These are phyloP conservation scores for Operophtera brumata DNA, from an alignment of 2,888 invertebrate species.

Conservation along the genomic window DNA sequence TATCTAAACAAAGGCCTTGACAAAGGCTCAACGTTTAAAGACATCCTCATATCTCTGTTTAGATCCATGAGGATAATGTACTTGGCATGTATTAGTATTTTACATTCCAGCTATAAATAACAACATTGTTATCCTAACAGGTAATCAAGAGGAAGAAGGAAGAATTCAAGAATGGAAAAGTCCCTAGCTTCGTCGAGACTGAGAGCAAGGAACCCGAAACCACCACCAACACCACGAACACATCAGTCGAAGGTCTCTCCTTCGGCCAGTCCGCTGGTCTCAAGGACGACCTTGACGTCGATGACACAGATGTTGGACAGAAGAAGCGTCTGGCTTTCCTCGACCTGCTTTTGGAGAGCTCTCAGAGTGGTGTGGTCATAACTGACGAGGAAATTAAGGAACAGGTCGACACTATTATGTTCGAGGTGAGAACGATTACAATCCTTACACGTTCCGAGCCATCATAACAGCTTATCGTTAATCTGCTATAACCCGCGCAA, in stretches of 20 bases:
- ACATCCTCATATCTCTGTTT: too few species aligned
- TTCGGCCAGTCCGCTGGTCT: conserved; percentile 87
- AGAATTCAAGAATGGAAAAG: conserved; percentile 84
- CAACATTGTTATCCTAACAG: too few species aligned
- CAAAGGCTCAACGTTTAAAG: too few species aligned
- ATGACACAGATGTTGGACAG: conserved; percentile 88
- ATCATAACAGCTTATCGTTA: too few species aligned
- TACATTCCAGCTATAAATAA: too few species aligned
- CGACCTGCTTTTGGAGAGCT: conserved; percentile 90
- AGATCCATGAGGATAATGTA: too few species aligned
- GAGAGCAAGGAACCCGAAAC: conserved; percentile 44
- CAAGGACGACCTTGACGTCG: conserved; percentile 90
- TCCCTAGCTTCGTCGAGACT: conserved; percentile 58
- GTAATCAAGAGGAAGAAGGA: conserved; percentile 88
- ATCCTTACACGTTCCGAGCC: conserved; percentile 5
- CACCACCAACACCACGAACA: conserved; percentile 53
- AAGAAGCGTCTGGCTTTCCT: conserved; percentile 93
- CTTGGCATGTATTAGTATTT: too few species aligned
- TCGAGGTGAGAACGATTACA: conserved; percentile 81
- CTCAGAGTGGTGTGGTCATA: conserved; percentile 85
- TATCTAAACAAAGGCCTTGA: too few species aligned
- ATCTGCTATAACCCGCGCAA: too few species aligned
- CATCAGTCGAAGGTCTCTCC: conserved; percentile 84
- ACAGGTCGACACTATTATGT: conserved; percentile 93
- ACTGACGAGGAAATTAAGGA: conserved; percentile 90